Conservation (phyloP, 1,140 invertebrate species). For the Penaeus japonicus region DNA sequence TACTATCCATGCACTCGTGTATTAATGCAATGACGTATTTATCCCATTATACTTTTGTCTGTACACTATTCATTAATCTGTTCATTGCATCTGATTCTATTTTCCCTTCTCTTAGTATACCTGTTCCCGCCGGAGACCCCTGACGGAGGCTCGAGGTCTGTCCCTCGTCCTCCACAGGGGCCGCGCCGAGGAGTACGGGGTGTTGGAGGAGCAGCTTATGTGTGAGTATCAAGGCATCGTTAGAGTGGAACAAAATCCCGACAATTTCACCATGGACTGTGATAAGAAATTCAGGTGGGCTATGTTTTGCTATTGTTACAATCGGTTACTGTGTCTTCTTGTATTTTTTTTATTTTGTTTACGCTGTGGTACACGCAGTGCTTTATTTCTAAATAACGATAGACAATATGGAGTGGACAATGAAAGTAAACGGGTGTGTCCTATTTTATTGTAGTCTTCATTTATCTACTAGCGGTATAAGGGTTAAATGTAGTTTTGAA, state of each 20-base stretch:
- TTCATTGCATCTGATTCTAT: not conserved
- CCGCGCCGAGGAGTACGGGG: not conserved
- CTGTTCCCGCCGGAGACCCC: not conserved
- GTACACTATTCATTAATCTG: too few species aligned
- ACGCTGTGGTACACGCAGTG: not conserved
- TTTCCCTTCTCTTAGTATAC: not conserved
- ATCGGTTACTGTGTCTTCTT: not conserved
- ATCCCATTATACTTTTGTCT: too few species aligned
- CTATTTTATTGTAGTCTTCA: too few species aligned
- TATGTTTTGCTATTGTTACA: not conserved
- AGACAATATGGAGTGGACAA: too few species aligned
- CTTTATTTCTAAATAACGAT: too few species aligned
- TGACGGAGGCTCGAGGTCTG: not conserved
- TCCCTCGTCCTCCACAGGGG: not conserved
- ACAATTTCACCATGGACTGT: not conserved
- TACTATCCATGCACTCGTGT: too few species aligned
- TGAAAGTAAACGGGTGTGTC: too few species aligned
- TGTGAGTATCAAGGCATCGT: not conserved
- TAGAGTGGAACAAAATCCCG: not conserved
- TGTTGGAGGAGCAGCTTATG: not conserved
- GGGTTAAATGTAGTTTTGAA: too few species aligned
- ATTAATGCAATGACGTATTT: too few species aligned
- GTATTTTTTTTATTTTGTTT: not conserved
- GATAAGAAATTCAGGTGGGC: not conserved
- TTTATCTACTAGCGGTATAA: too few species aligned